Evolutionary conservation across 1,140 invertebrate genomes (phyloP).

Genomic region (Hylaeus volcanicus): DNA sequence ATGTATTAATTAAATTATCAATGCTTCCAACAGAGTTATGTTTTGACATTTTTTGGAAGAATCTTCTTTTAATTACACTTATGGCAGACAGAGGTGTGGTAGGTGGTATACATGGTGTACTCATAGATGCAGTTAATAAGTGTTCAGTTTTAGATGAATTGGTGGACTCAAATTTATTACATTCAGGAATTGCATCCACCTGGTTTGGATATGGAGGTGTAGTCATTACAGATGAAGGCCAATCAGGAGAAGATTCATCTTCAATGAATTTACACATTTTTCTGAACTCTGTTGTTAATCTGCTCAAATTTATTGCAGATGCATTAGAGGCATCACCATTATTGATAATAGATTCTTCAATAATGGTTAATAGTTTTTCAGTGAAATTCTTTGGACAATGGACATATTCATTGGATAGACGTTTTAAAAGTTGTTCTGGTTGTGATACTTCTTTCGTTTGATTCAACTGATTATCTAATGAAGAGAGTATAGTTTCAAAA

Average conservation of each 20-base stretch:
- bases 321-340: conserved; percentile 34
- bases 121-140: neutral
- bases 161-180: neutral
- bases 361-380: conserved; percentile 69
- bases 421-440: conserved; percentile 51
- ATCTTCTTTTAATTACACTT: conserved; percentile 31
- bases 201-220: neutral
- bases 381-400: conserved; percentile 69
- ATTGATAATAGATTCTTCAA: conserved; percentile 68
- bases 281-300: conserved; percentile 71
- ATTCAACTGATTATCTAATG: conserved; percentile 30
- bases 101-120: neutral
- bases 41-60: conserved; percentile 40
- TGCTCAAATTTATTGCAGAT: conserved; percentile 55
- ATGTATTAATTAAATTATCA: conserved; percentile 4
- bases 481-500: conserved; percentile 46
- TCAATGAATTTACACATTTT: conserved; percentile 75
- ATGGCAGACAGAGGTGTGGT: conserved; percentile 7
- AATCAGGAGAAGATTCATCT: conserved; percentile 72
- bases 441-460: conserved; percentile 3
- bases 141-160: neutral
- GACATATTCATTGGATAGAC: conserved; percentile 68
- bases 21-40: conserved; percentile 14
- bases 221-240: conserved; percentile 44
- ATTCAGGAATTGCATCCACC: neutral